Conservation (phyloP, 2,888 invertebrate species). For the Amitus sp. region DNA sequence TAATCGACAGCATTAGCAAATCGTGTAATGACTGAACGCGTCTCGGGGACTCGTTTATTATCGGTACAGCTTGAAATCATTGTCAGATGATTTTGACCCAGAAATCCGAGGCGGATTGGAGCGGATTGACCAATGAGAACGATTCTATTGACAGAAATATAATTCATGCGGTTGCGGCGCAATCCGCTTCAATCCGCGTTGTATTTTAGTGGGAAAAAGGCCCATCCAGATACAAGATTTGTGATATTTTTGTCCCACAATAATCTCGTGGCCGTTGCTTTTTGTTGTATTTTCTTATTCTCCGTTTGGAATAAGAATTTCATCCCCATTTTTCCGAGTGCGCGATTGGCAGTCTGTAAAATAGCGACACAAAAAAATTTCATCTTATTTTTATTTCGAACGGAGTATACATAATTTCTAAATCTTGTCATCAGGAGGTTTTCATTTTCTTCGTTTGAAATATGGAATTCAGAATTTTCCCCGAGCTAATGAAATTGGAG, state of each 20-base stretch:
- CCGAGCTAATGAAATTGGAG: no score
- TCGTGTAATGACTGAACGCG: conserved; percentile 57
- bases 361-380: no score
- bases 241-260: conserved; percentile 63
- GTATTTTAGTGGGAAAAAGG: conserved; percentile 53
- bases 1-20: conserved; percentile 59
- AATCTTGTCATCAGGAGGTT: no score
- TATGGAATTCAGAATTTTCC: no score
- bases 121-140: conserved; percentile 44
- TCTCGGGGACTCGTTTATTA: conserved; percentile 55
- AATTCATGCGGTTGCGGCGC: no score
- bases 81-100: conserved; percentile 63
- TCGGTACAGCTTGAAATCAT: conserved; percentile 52
- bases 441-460: no score
- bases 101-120: conserved; percentile 42
- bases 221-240: no score
- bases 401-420: no score
- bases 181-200: no score
- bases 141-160: no score
- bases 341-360: no score
- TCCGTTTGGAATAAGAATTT: background rate
- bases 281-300: conserved; percentile 1
- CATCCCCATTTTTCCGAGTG: conserved; percentile 4
- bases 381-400: no score
- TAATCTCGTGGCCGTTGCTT: conserved; percentile 42